A percentile compares a stretch with the other conserved stretches of the same genome.
phyloP scores from a whole-genome alignment of 2,888 invertebrate species.

The Tridacna gigas region DNA sequence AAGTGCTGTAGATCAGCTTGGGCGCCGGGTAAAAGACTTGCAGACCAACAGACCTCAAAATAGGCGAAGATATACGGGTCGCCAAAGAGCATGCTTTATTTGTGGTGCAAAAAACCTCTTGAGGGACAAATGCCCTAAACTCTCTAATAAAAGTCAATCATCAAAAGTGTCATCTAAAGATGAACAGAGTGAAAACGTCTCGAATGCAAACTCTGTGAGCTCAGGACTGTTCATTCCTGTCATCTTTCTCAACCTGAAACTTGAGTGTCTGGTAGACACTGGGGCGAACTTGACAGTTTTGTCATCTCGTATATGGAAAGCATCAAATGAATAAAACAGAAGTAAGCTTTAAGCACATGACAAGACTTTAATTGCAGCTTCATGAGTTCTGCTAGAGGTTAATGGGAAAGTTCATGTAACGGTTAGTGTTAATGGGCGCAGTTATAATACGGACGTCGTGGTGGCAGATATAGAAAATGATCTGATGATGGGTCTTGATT shows the following conservation, averaged over 20 bases:
- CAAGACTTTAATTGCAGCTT: constrained; percentile 24
- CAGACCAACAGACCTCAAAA: background rate
- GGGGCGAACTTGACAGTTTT: background rate
- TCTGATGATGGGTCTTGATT: constrained; percentile 29
- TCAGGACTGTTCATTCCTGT: background rate
- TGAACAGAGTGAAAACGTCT: background rate
- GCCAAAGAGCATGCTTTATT: background rate
- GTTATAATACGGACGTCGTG: background rate
- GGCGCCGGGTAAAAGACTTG: background rate
- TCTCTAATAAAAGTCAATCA: background rate
- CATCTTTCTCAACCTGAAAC: background rate
- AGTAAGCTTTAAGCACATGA: constrained; percentile 1
- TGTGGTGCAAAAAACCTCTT: background rate
- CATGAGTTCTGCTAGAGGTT: constrained; percentile 18
- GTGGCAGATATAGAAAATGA: constrained; percentile 2
- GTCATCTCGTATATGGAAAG: too few species aligned
- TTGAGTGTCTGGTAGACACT: background rate
- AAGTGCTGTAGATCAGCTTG: background rate
- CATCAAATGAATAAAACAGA: too few species aligned
- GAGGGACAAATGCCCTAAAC: background rate
- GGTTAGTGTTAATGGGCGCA: background rate
- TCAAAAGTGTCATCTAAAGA: background rate
- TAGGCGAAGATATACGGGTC: background rate
- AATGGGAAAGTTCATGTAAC: constrained; percentile 7
- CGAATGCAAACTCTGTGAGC: background rate